These are phyloP conservation scores for Papilio machaon DNA, from an alignment of 1,140 invertebrate genomes.

Conservation along the genomic window DNA sequence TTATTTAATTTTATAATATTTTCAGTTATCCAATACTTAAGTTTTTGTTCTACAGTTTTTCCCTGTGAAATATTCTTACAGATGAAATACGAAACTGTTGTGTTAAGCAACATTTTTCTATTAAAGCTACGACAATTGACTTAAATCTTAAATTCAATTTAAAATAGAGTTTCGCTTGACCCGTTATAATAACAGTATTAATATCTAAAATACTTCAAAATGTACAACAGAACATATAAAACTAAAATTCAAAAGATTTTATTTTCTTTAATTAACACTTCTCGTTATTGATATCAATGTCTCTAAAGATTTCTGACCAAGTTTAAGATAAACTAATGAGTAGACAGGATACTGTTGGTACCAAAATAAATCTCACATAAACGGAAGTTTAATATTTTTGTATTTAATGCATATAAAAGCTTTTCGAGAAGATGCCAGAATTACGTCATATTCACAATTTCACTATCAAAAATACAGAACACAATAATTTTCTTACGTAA, in stretches of 20 bases:
- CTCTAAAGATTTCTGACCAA: background rate
- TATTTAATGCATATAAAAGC: too few relatives aligned
- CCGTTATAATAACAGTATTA: background rate
- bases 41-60: background rate
- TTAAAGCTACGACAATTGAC: background rate
- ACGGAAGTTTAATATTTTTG: too few relatives aligned
- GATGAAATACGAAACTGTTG: background rate
- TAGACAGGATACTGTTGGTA: too few relatives aligned
- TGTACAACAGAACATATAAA: background rate
- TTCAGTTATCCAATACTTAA: background rate
- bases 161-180: background rate
- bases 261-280: background rate
- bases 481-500: slow-evolving; percentile 9
- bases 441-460: background rate
- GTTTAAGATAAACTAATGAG: background rate
- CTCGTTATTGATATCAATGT: background rate
- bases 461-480: background rate
- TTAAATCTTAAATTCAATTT: slow-evolving; percentile 21
- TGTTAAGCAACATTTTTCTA: slow-evolving; percentile 4
- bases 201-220: background rate
- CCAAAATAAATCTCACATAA: too few relatives aligned
- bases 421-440: background rate
- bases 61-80: background rate
- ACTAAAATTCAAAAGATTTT: background rate
- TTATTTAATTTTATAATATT: background rate